Conservation (phyloP, 2,113 vertebrate genomes). For the Polypterus bichir region DNA sequence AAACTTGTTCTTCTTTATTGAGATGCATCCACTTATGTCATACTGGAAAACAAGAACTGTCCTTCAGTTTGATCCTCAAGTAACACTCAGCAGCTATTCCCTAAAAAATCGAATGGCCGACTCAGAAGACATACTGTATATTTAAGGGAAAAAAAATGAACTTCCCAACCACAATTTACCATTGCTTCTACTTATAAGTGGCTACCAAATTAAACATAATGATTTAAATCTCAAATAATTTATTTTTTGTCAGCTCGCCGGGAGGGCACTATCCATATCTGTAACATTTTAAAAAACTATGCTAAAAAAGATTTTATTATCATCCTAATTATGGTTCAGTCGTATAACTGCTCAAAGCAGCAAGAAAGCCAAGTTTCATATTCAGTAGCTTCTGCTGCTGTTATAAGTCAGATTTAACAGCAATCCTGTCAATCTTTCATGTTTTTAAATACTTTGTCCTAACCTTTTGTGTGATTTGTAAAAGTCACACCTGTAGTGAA, state of each 20-base stretch:
- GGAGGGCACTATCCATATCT: neutral
- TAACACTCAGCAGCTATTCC: too few relatives aligned
- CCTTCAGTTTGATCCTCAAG: too few relatives aligned
- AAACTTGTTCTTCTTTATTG: too few relatives aligned
- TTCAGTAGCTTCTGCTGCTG: neutral
- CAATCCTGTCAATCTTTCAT: neutral
- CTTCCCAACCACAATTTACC: neutral
- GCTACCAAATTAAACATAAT: neutral
- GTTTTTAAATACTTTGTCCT: neutral
- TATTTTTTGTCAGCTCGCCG: too few relatives aligned
- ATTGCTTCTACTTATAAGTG: neutral
- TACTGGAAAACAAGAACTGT: too few relatives aligned
- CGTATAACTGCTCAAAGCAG: neutral
- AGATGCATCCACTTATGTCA: too few relatives aligned
- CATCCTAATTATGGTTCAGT: neutral
- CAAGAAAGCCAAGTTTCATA: neutral
- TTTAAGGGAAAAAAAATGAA: neutral
- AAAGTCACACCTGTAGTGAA: neutral
- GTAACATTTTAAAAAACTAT: neutral
- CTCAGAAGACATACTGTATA: neutral
- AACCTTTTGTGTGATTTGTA: neutral
- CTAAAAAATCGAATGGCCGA: neutral
- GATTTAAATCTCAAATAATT: neutral
- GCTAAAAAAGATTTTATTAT: neutral
- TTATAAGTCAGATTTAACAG: constrained; percentile 1